phyloP scores from a whole-genome alignment of 2,113 vertebrate species.

The Rhinichthys klamathensis region DNA sequence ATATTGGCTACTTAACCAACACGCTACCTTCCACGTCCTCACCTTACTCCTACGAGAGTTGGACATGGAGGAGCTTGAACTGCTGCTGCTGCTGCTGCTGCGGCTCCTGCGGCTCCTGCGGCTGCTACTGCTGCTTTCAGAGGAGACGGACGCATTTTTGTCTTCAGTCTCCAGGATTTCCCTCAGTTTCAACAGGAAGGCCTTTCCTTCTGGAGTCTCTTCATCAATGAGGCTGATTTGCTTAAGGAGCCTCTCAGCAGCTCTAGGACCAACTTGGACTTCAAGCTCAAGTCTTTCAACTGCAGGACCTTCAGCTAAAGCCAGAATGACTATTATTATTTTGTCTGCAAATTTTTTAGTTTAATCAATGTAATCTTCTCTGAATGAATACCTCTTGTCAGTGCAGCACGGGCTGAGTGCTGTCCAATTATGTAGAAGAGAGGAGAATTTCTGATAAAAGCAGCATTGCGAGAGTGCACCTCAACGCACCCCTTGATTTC shows the following conservation, averaged over 20 bases:
- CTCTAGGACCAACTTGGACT: slow-evolving; percentile 74
- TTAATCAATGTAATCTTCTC: no score
- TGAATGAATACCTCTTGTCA: no score
- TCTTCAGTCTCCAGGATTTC: slow-evolving; percentile 71
- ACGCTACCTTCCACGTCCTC: background rate
- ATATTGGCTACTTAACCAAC: background rate
- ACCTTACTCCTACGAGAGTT: slow-evolving; percentile 58
- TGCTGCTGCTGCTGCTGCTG: background rate
- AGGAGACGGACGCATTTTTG: slow-evolving; percentile 22
- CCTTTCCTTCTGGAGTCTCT: slow-evolving; percentile 55
- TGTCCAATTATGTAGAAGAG: no score
- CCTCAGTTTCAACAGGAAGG: slow-evolving; percentile 74
- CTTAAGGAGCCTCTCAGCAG: slow-evolving; percentile 75
- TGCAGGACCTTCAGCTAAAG: slow-evolving; percentile 67
- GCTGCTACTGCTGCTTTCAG: slow-evolving; percentile 28
- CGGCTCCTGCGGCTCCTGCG: background rate
- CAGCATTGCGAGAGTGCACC: no score
- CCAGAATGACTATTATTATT: background rate
- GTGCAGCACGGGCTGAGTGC: no score
- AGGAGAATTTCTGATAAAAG: no score
- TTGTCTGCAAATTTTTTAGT: background rate
- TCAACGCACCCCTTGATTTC: no score
- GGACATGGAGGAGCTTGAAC: slow-evolving; percentile 51
- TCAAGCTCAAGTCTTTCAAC: slow-evolving; percentile 81
- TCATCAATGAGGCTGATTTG: slow-evolving; percentile 63